Evolutionary conservation across 2,113 vertebrate species (phyloP), one percentile per base, ranked within the genome.

Genomic region (Hippotragus niger): DNA sequence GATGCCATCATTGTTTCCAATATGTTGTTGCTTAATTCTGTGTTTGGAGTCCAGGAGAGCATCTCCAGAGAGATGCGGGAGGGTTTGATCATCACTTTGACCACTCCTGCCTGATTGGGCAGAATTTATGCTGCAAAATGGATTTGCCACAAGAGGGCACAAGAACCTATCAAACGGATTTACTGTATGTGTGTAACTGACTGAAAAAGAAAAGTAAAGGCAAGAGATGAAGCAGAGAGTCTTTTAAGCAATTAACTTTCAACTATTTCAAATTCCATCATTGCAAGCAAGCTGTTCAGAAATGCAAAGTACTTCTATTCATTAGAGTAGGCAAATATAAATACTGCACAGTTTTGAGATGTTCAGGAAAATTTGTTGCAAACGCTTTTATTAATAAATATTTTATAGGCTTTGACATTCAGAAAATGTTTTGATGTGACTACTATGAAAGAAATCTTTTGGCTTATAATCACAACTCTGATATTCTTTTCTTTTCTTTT

Each of bases 101-200:
- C 4, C 10, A 27, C 14, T 31, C 29, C 50, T 3, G 36, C 10
- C 3, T 25, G 14, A 29, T 4, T 67, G 19, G 4, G 5, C 1
- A 12, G 17, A 15, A 3, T 14, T 57, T 9, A 5, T 15, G 17
- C 40, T 53, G 31, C 3, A 52, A 12, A 13, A 6, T 1, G 6
- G 19, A 58, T 40, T 85, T 0, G 2, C 94, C 97, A 95, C 96
- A 50, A 94, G 97, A 91, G 97, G 98, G 97, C 96, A 67, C 43
- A 71, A 27, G 25, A 40, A 67, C 19, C 85, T 92, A 55, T 11
- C 27, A 94, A 96, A 97, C 45, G 8, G 11, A n/a, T 84, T 76
- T 12, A 3, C 19, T 17, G 0, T 1, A 2, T 1, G 25, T 88
- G 27, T 3, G 4, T 36, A 27, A 45, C 36, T 60, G 71, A 80